Conservation (phyloP, 2,888 invertebrate species). For the Pseudolycoriella hygida region DNA sequence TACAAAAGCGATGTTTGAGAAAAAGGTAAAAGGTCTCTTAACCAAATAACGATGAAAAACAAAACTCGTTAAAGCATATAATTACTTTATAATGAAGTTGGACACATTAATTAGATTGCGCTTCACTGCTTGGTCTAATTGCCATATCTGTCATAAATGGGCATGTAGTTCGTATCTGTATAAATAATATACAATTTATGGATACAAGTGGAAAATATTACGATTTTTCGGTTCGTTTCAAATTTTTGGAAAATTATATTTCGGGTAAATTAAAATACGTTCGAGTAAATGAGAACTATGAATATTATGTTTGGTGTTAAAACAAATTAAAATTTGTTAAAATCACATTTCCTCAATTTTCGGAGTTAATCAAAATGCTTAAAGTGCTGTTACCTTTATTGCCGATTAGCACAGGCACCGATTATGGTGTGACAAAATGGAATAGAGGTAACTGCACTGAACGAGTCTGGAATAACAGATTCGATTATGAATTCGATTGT, state of each 20-base stretch:
- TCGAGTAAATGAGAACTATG: not conserved
- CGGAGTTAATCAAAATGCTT: too few species aligned
- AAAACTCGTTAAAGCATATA: conserved; percentile 8
- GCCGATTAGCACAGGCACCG: too few species aligned
- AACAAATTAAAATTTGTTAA: too few species aligned
- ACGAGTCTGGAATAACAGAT: too few species aligned
- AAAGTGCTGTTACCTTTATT: too few species aligned
- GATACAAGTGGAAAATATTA: not conserved
- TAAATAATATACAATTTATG: too few species aligned
- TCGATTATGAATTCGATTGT: too few species aligned
- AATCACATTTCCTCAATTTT: too few species aligned
- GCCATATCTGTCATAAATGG: conserved; percentile 7
- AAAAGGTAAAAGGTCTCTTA: not conserved
- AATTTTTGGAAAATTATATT: not conserved
- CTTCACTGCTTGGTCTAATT: conserved; percentile 7
- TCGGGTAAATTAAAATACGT: not conserved
- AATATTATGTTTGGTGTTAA: too few species aligned
- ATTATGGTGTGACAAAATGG: too few species aligned
- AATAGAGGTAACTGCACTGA: too few species aligned
- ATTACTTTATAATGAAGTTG: conserved; percentile 8
- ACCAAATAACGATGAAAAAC: conserved; percentile 5
- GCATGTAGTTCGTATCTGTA: not conserved
- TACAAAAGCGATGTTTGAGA: too few species aligned
- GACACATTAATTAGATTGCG: conserved; percentile 7
- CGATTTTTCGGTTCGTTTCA: not conserved